Conservation (phyloP, 2,797 vertebrate species). For the Premnoplex brunnescens region DNA sequence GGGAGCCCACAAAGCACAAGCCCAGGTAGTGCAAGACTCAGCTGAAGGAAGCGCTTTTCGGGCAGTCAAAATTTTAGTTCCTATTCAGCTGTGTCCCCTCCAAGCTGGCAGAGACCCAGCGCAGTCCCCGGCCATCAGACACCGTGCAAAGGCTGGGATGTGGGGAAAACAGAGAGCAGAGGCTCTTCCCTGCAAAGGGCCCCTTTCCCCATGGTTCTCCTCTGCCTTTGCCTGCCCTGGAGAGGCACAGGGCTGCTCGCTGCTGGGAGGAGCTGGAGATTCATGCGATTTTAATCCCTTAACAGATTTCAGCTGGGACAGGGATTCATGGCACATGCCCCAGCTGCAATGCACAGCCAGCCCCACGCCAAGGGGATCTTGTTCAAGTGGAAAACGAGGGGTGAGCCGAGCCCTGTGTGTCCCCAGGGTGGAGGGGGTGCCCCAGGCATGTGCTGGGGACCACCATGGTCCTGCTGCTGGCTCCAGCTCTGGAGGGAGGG, state of each 20-base stretch:
- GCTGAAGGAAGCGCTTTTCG: background rate
- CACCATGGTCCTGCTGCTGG: background rate
- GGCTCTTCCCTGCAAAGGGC: background rate
- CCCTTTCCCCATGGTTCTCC: background rate
- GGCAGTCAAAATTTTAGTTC: background rate
- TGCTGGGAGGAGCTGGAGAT: background rate
- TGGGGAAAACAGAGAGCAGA: background rate
- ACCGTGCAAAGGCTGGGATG: rapidly evolving
- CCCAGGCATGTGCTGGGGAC: background rate
- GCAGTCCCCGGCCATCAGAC: rapidly evolving
- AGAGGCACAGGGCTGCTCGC: background rate
- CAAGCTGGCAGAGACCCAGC: background rate
- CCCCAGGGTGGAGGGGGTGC: rapidly evolving
- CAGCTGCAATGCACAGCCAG: background rate
- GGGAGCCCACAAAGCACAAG: background rate
- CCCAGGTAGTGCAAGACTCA: background rate
- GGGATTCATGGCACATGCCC: background rate
- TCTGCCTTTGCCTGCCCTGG: background rate
- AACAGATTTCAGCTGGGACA: slow-evolving; percentile 12
- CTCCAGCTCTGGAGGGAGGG: background rate
- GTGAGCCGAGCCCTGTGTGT: rapidly evolving
- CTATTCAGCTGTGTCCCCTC: rapidly evolving
- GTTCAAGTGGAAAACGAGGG: background rate
- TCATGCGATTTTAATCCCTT: background rate
- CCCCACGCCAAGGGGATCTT: rapidly evolving